Base-by-base conservation (phyloP, 2,113 vertebrate species). In the Tenebrosternarchus preto region DNA sequence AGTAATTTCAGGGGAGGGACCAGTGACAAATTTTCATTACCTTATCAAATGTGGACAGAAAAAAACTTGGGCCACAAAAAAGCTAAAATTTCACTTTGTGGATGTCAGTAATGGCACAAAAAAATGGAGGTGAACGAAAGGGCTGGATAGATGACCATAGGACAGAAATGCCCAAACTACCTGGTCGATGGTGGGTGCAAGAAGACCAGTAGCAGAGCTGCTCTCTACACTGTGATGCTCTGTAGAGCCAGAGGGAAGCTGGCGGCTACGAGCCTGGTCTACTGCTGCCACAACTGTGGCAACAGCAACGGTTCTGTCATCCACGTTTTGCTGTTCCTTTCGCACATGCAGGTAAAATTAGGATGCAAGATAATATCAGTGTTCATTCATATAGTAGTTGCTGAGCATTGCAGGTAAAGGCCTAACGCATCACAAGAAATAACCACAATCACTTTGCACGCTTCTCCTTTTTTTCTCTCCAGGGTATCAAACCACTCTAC, bases 221-320 rank as follows among this genome's bases (percentile, higher is more conserved):
- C 91, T 94, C 90, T 92, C 93, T 91, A 83, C 67, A 84, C 90
- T 74, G 77, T 89, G 86, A 88, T 93, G 89, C 86, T 95, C 93
- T 91, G 91, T 88, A 89, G 89, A 88, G 74, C 88, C 83, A 91
- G 91, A 85, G 78, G 83, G 87, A 87, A 94, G 92, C 86, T 93
- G 92, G 88, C 94, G 93, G 91, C 92, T 91, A 91, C 95, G 93
- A 88, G 95, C 95, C 91, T 95, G 91, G 86, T 96, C 96, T 93
- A 96, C 95, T 73, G 96, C 95, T 86, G 95, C 93, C 88, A 97
- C 92, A 72, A 96, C 95, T 0, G 93, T 96, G 60, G 94, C 95
- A 86, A 96, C 90, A 84, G 95, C 95, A 88, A 90, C 90, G 70
- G 92, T 94, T 91, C 92, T 95, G 63, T 93, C 93, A 71, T 88